Conservation (phyloP, 2,888 invertebrate genomes). For the Xestia xanthographa region DNA sequence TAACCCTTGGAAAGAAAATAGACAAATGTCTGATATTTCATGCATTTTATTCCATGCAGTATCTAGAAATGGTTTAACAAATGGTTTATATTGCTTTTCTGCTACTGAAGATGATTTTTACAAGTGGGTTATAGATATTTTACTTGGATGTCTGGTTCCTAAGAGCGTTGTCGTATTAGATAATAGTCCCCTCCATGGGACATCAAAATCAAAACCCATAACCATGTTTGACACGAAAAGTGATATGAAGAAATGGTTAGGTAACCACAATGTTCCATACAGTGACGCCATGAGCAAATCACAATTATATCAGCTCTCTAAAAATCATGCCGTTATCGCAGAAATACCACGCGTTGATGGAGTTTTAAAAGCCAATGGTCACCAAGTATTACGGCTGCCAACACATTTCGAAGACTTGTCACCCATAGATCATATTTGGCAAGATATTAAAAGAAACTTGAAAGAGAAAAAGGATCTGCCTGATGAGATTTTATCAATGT, state of each 20-base stretch:
- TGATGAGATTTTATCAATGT: conserved; percentile 26
- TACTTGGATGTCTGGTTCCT: conserved; percentile 67
- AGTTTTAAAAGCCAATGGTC: conserved; percentile 75
- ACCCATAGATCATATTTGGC: conserved; percentile 75
- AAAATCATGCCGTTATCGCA: conserved; percentile 61
- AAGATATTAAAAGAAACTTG: conserved; percentile 52
- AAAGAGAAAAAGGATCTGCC: conserved; percentile 24
- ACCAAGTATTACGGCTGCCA: conserved; percentile 76
- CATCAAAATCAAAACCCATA: conserved; percentile 59
- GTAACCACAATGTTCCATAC: conserved; percentile 74
- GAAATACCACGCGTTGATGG: conserved; percentile 69
- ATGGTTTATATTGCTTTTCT: conserved; percentile 72
- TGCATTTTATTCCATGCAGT: conserved; percentile 72
- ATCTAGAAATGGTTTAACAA: conserved; percentile 67
- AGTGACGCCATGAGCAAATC: conserved; percentile 73
- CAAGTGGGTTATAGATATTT: conserved; percentile 78
- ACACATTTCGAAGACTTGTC: conserved; percentile 72
- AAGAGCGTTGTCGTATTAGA: conserved; percentile 76
- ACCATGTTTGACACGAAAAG: conserved; percentile 74
- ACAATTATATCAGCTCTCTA: conserved; percentile 75
- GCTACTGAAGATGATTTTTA: conserved; percentile 67
- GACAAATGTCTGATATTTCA: conserved; percentile 18
- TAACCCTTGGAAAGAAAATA: conserved; percentile 57
- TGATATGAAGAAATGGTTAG: conserved; percentile 76
- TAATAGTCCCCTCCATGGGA: conserved; percentile 70